Conservation (phyloP, 2,888 invertebrate genomes). For the Balanococcus diminutus region DNA sequence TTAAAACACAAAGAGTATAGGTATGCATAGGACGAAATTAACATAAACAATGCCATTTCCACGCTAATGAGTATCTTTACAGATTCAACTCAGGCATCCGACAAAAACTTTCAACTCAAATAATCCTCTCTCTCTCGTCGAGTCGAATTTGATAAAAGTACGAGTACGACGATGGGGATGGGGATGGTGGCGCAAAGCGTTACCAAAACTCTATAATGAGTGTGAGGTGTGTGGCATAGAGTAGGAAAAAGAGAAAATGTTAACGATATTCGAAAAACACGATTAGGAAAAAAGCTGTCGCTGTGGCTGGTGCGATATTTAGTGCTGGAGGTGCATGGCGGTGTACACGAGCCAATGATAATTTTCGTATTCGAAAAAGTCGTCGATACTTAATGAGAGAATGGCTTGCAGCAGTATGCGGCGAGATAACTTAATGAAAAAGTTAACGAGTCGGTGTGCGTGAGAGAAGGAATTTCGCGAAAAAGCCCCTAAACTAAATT, state of each 20-base stretch:
- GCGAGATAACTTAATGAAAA: background rate
- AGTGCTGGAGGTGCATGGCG: background rate
- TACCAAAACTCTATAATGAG: too few relatives aligned
- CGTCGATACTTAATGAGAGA: slow-evolving; percentile 16
- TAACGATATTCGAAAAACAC: background rate
- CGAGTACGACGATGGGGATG: too few relatives aligned
- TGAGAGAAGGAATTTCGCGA: background rate
- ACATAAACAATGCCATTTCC: slow-evolving; percentile 15
- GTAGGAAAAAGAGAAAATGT: background rate
- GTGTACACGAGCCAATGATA: background rate
- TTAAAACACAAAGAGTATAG: slow-evolving; percentile 8
- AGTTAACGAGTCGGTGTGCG: background rate
- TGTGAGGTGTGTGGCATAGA: background rate
- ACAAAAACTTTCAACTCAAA: background rate
- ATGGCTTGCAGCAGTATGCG: background rate
- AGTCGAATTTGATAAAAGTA: background rate
- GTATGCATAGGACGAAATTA: background rate
- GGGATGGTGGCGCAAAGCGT: background rate
- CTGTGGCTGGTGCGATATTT: too few relatives aligned
- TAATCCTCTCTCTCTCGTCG: background rate
- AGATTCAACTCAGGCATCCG: background rate
- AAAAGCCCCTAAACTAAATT: background rate
- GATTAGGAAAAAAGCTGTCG: background rate
- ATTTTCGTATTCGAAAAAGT: background rate
- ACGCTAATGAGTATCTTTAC: slow-evolving; percentile 22